phyloP scores from a whole-genome alignment of 2,797 vertebrate species.

The Lepus oiostolus region DNA sequence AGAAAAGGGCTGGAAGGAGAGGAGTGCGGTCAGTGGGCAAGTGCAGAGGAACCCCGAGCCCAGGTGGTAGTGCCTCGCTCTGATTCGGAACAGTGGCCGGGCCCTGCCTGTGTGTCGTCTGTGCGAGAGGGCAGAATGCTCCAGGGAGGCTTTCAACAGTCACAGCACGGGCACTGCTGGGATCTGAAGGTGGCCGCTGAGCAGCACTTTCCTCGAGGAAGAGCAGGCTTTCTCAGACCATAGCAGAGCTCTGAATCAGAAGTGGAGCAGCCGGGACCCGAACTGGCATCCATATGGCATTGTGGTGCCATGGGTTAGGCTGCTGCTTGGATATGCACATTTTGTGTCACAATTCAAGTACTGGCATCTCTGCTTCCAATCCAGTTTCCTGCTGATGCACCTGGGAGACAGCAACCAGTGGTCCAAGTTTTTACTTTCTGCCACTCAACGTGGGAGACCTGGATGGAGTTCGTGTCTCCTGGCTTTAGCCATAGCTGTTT shows the following conservation, averaged over 20 bases:
- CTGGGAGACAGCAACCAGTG: no score
- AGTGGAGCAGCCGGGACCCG: no score
- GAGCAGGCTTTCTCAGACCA: background rate
- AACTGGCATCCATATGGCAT: no score
- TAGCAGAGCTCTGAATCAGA: no score
- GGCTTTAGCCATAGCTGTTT: no score
- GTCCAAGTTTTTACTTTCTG: no score
- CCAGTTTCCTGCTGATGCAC: no score
- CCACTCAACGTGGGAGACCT: no score
- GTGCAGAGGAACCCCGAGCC: background rate
- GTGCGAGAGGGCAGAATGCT: background rate
- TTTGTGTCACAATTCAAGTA: no score
- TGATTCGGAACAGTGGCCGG: background rate
- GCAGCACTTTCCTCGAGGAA: background rate
- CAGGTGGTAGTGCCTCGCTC: background rate
- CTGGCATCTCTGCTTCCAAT: no score
- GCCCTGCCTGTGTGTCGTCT: background rate
- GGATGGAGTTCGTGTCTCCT: no score
- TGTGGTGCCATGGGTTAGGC: background rate
- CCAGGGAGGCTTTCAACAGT: background rate
- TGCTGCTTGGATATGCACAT: no score
- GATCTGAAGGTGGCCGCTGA: constrained; percentile 12
- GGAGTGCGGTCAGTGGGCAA: background rate
- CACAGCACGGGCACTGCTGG: background rate
- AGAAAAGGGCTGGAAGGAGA: background rate